phyloP scores from a whole-genome alignment of 2,888 invertebrate genomes.

The Athrips mouffetella region DNA sequence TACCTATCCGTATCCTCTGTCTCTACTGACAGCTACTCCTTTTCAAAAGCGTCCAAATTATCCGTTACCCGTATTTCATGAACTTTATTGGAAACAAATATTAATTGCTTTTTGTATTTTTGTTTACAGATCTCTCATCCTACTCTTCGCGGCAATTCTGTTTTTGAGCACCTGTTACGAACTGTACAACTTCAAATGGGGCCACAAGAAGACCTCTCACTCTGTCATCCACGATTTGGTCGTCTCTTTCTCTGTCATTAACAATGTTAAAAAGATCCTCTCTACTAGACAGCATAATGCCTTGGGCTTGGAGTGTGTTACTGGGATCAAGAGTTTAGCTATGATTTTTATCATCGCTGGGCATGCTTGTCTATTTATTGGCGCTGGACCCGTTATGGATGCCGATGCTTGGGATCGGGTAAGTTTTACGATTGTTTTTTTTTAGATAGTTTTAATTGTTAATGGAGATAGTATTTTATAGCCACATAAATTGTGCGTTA shows the following conservation, averaged over 20 bases:
- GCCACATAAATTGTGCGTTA: too few relatives aligned
- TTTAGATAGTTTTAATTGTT: neutral
- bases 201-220: conserved; percentile 47
- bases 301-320: conserved; percentile 80
- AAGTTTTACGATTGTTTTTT: conserved; percentile 28
- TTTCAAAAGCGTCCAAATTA: too few relatives aligned
- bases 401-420: conserved; percentile 80
- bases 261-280: conserved; percentile 79
- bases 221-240: conserved; percentile 46
- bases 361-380: conserved; percentile 81
- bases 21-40: too few relatives aligned
- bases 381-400: conserved; percentile 83
- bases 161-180: conserved; percentile 70
- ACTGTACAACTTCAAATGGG: conserved; percentile 48
- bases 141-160: conserved; percentile 63
- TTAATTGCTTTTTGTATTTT: neutral
- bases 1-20: too few relatives aligned
- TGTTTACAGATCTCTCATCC: conserved; percentile 64
- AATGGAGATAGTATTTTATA: too few relatives aligned
- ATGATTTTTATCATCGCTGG: conserved; percentile 83
- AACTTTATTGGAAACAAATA: neutral
- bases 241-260: conserved; percentile 78
- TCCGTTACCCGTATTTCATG: too few relatives aligned
- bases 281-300: conserved; percentile 76
- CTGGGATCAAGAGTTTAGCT: conserved; percentile 82